Conservation (phyloP, 2,113 vertebrate species). For the Progne subis region DNA sequence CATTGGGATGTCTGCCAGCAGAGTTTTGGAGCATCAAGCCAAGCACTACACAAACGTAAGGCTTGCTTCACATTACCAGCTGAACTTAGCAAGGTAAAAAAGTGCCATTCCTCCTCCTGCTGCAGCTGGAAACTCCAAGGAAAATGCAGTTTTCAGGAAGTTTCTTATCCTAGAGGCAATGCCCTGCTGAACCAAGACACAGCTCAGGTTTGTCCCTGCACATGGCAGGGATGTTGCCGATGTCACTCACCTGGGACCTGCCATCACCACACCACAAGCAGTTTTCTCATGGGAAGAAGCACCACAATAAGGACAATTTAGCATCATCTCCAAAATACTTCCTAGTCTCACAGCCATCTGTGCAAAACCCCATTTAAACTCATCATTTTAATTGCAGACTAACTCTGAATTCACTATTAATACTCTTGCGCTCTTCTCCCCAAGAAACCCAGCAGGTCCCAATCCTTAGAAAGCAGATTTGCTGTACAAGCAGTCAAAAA, state of each 20-base stretch:
- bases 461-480: not conserved
- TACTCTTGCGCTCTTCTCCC: not conserved
- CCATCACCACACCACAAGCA: not conserved
- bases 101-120: not conserved
- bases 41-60: not conserved
- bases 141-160: not conserved
- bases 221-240: accelerated
- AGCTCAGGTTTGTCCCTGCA: not conserved
- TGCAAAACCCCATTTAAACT: not conserved
- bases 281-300: not conserved
- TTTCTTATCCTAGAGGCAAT: not conserved
- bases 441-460: not conserved
- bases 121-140: not conserved
- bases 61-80: not conserved
- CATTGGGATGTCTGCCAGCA: not conserved
- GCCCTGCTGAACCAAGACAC: not conserved
- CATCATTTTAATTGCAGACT: not conserved
- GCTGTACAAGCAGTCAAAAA: not conserved
- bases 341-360: not conserved
- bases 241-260: not conserved
- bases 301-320: not conserved
- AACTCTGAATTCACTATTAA: not conserved
- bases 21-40: not conserved
- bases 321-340: not conserved
- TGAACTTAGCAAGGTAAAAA: not conserved